A percentile compares a stretch with the other conserved stretches of the same genome.
These are phyloP conservation scores for Stictocephala bisonia DNA, from an alignment of 2,888 invertebrate species.

Conservation along the genomic window DNA sequence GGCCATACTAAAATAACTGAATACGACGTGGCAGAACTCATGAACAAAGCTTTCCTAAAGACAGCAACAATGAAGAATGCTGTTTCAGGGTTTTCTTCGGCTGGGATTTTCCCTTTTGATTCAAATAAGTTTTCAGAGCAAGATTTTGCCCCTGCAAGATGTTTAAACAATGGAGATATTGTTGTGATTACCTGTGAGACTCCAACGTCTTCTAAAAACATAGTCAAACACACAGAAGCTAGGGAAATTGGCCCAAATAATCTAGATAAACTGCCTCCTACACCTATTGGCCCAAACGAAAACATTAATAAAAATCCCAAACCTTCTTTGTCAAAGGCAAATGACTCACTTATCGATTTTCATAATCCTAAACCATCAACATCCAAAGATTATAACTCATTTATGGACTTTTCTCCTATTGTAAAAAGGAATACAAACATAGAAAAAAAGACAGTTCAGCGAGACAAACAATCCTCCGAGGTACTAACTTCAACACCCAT, in stretches of 20 bases:
- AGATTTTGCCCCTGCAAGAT: conserved; percentile 24
- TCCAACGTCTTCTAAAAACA: not conserved
- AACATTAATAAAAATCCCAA: not conserved
- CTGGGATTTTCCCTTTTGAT: conserved; percentile 19
- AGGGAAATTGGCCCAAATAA: not conserved
- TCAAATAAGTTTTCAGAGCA: conserved; percentile 25
- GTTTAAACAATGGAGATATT: conserved; percentile 3
- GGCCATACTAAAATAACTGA: conserved; percentile 21
- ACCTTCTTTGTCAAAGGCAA: not conserved
- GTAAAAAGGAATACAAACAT: not conserved
- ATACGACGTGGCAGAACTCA: conserved; percentile 29
- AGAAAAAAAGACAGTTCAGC: not conserved
- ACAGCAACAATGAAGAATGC: conserved; percentile 14
- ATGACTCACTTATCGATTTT: not conserved
- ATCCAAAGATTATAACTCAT: not conserved
- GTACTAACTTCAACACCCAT: not conserved
- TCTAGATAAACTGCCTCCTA: not conserved
- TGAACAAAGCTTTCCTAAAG: conserved; percentile 27
- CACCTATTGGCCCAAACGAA: not conserved
- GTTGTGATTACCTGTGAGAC: not conserved
- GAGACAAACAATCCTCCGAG: not conserved
- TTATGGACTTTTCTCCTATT: not conserved
- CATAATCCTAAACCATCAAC: not conserved
- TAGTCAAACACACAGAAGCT: not conserved
- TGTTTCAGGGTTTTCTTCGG: not conserved